phyloP scores from a whole-genome alignment of 2,888 invertebrate genomes.

The Drosophila infuscata region DNA sequence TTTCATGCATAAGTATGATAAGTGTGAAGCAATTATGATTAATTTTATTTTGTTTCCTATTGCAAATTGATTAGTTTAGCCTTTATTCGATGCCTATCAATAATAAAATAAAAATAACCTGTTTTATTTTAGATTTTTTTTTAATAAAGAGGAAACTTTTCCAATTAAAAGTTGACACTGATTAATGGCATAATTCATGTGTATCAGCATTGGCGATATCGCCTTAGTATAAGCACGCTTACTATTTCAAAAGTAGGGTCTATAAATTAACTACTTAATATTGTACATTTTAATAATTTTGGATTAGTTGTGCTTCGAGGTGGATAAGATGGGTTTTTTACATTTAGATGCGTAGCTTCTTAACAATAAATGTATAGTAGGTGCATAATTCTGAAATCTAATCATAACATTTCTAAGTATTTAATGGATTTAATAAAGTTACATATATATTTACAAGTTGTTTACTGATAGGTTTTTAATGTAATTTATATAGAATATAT shows the following conservation, averaged over 20 bases:
- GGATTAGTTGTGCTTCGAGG: background rate
- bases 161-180: constrained; percentile 46
- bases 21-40: constrained; percentile 36
- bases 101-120: constrained; percentile 11
- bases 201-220: constrained; percentile 16
- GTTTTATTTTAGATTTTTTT: constrained; percentile 12
- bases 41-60: constrained; percentile 7
- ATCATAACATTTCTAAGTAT: background rate
- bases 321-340: background rate
- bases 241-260: background rate
- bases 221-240: constrained; percentile 3
- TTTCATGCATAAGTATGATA: constrained; percentile 14
- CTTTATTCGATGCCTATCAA: constrained; percentile 32
- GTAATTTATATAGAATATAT: background rate
- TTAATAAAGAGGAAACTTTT: constrained; percentile 26
- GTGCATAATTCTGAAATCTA: background rate
- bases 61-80: constrained; percentile 33
- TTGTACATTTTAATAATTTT: background rate
- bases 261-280: constrained; percentile 19
- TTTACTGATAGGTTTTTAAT: background rate
- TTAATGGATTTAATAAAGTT: background rate
- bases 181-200: constrained; percentile 43
- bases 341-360: background rate
- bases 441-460: background rate
- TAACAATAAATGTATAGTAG: background rate